Evolutionary conservation across 2,797 vertebrate species (phyloP).

Genomic region (Alectoris magna): DNA sequence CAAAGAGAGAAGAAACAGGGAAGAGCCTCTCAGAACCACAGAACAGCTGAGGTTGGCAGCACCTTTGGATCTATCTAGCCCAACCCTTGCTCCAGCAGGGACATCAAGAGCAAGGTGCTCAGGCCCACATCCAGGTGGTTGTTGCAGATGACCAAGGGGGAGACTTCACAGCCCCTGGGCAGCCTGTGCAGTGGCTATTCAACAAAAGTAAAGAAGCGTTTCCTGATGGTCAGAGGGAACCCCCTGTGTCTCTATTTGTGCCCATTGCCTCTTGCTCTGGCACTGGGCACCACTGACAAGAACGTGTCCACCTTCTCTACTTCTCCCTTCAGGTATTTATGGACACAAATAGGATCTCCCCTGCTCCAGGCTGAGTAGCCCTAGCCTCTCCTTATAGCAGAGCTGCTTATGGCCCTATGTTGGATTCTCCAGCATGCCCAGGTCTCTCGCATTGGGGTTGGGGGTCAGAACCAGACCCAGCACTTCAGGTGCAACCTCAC

Average conservation of each 20-base stretch:
- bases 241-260: too few relatives aligned
- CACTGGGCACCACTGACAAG: too few relatives aligned
- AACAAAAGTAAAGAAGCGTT: too few relatives aligned
- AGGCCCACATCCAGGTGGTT: neutral
- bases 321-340: too few relatives aligned
- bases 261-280: too few relatives aligned
- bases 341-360: too few relatives aligned
- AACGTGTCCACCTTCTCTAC: too few relatives aligned
- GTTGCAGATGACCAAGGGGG: neutral
- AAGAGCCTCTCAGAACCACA: neutral
- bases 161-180: too few relatives aligned
- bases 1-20: neutral
- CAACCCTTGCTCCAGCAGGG: neutral
- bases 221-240: too few relatives aligned
- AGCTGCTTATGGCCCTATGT: neutral
- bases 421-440: neutral
- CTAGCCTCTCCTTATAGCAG: neutral
- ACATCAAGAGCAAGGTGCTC: neutral
- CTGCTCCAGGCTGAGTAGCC: too few relatives aligned
- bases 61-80: neutral
- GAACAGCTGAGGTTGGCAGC: neutral
- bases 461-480: neutral
- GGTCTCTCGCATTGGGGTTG: neutral
- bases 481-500: neutral
- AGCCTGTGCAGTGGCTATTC: too few relatives aligned